These are phyloP conservation scores for Athene cunicularia DNA, from an alignment of 2,113 vertebrate species.

Conservation along the genomic window DNA sequence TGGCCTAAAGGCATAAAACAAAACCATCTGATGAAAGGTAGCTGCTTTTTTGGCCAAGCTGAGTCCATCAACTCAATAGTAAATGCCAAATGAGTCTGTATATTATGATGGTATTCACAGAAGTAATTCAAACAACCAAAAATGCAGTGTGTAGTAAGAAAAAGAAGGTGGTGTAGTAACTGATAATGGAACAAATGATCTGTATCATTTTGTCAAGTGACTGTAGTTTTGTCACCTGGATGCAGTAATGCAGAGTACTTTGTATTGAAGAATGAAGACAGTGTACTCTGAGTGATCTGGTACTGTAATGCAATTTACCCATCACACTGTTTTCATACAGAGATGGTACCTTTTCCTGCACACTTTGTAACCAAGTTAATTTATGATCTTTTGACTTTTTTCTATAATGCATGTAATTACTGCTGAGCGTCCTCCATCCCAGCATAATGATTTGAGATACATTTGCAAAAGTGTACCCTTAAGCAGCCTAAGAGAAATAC, in stretches of 20 bases:
- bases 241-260: neutral
- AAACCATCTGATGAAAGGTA: slow-evolving; percentile 1
- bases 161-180: neutral
- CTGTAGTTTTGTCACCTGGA: neutral
- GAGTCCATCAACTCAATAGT: slow-evolving; percentile 39
- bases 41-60: neutral
- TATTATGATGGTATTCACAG: slow-evolving; percentile 31
- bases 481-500: slow-evolving; percentile 34
- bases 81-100: slow-evolving; percentile 22
- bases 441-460: neutral
- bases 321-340: neutral
- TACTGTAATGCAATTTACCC: neutral
- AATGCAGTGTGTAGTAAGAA: neutral
- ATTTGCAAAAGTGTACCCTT: slow-evolving; percentile 11
- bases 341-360: neutral
- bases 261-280: neutral
- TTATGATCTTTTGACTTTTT: slow-evolving; percentile 39
- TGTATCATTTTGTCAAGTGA: neutral
- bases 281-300: neutral
- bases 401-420: slow-evolving; percentile 47
- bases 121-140: slow-evolving; percentile 37
- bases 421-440: slow-evolving; percentile 2
- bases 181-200: neutral
- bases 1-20: slow-evolving; percentile 49
- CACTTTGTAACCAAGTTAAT: slow-evolving; percentile 11